phyloP scores from a whole-genome alignment of 2,113 vertebrate genomes.

The Chloroceryle aenea region DNA sequence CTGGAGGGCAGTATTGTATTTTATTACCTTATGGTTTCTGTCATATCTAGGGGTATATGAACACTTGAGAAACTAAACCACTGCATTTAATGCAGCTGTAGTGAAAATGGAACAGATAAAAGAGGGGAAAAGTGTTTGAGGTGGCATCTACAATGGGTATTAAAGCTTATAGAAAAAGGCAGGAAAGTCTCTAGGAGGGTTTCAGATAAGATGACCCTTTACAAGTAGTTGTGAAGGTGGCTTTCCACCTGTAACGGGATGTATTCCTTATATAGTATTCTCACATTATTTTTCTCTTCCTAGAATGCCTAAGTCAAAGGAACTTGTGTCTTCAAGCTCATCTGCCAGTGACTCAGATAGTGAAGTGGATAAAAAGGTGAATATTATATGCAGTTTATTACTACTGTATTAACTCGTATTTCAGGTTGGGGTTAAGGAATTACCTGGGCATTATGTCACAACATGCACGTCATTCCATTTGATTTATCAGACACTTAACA shows the following conservation, averaged over 20 bases:
- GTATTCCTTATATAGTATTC: not conserved
- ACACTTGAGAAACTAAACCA: not conserved
- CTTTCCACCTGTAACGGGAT: not conserved
- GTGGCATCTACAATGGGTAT: accelerated
- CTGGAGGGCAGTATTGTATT: not conserved
- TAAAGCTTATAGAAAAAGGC: not conserved
- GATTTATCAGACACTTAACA: not conserved
- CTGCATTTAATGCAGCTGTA: not conserved
- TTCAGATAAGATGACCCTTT: not conserved
- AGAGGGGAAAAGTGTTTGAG: not conserved
- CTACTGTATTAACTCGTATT: not conserved
- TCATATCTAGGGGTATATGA: accelerated
- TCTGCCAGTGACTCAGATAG: constrained; percentile 95
- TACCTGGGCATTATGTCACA: not conserved
- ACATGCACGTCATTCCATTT: not conserved
- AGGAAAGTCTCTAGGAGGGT: not conserved
- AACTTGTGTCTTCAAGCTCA: constrained; percentile 91
- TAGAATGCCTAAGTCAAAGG: constrained; percentile 99
- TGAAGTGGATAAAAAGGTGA: constrained; percentile 95
- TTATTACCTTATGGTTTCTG: not conserved
- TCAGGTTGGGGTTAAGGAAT: not conserved
- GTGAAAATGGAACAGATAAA: not conserved
- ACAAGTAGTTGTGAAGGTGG: not conserved
- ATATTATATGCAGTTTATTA: not conserved
- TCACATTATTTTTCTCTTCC: constrained; percentile 25